Base-by-base conservation (phyloP, 2,797 vertebrate species). In the Microhierax caerulescens region DNA sequence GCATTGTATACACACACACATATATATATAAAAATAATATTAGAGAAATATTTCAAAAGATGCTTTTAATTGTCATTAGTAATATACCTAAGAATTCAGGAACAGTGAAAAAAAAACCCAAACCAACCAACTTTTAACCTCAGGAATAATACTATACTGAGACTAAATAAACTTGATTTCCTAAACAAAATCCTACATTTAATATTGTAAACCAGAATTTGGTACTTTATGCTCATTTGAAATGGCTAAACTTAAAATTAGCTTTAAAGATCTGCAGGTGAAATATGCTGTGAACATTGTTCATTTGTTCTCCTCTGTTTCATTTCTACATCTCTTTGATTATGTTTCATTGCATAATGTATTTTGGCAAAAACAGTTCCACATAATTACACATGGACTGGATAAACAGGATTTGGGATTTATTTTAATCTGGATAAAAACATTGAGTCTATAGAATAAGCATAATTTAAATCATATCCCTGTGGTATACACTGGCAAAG, bases 401-500 rank as follows among this genome's bases (percentile, higher is more conserved):
- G 84, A 95, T 94, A 94, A 94, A 95, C 69, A 94, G 95, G 94
- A 97, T 97, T 96, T 86, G 70, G 91, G 84, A 94, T 96, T 97
- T 95, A 88, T 34, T 95, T 86, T 97, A 95, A 96, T 96, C 92
- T 95, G 94, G 93, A 93, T 96, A 85, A 97, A 94, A 95, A 95
- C 85, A 67, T 85, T 78, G 84, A 88, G 21, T 93, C 61, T 79
- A 91, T 47, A 84, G 48, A 97, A 96, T 95, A 86, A 76, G 57
- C 39, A 72, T 83, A 74, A 92, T 88, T 96, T 93, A 88, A 93
- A 79, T 85, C 54, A 81, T 51, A 74, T 43, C 69, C 32, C 48
- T 76, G 39, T 73, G 51, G 48, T 86, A 88, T 61, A 85, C 56
- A 59, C 60, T 83, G 85, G 23, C 36, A 92, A 95, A 95, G 53